These are phyloP conservation scores for Parotocinclus haroldoi DNA, from an alignment of 2,797 vertebrate species.

Conservation along the genomic window DNA sequence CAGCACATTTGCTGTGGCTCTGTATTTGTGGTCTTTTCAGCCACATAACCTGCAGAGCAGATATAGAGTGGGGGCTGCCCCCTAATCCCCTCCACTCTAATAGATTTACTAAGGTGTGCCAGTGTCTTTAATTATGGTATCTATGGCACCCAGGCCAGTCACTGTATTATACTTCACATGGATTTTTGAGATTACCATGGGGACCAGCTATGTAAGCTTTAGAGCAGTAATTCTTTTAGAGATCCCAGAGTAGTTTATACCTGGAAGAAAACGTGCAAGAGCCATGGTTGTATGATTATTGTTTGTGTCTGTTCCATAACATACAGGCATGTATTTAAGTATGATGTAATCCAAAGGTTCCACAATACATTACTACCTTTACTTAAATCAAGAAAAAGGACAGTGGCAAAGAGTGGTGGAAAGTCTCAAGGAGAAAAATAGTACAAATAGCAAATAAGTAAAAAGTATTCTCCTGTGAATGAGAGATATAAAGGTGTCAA, in stretches of 20 bases:
- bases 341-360: slow-evolving; percentile 67
- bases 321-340: slow-evolving; percentile 70
- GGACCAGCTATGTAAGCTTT: slow-evolving; percentile 64
- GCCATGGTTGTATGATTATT: slow-evolving; percentile 56
- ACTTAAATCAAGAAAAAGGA: slow-evolving; percentile 50
- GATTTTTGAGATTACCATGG: slow-evolving; percentile 53
- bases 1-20: background rate
- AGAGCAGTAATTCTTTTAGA: slow-evolving; percentile 60
- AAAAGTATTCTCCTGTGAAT: background rate
- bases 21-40: background rate
- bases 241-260: slow-evolving; percentile 58
- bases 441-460: background rate
- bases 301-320: slow-evolving; percentile 59
- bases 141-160: slow-evolving; percentile 64
- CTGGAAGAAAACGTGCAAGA: slow-evolving; percentile 44
- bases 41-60: slow-evolving; percentile 40
- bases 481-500: slow-evolving; percentile 22
- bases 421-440: background rate
- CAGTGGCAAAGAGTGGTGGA: slow-evolving; percentile 24
- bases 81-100: slow-evolving; percentile 67
- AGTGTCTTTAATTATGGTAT: slow-evolving; percentile 73
- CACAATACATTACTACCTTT: slow-evolving; percentile 58
- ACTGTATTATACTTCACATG: slow-evolving; percentile 64
- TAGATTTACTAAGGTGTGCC: slow-evolving; percentile 65
- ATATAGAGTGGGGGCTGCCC: slow-evolving; percentile 46